Conservation (phyloP, 2,113 vertebrate genomes). For the Tylochromis polylepis region DNA sequence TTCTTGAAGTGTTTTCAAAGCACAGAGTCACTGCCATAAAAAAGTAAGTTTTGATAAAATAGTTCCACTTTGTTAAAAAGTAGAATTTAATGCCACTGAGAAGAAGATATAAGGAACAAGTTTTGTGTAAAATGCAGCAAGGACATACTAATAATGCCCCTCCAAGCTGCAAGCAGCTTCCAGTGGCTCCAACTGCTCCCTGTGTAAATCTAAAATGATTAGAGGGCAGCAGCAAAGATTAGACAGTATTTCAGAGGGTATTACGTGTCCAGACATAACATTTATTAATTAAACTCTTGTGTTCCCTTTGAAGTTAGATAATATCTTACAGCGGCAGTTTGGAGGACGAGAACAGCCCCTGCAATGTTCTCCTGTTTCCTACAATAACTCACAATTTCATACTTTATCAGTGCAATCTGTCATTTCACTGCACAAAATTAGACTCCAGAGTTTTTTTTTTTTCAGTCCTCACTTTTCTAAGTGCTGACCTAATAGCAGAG, state of each 20-base stretch:
- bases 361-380: conserved; percentile 52
- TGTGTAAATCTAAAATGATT: conserved; percentile 60
- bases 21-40: neutral
- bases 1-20: neutral
- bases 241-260: conserved; percentile 57
- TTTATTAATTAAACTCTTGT: conserved; percentile 57
- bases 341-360: conserved; percentile 42
- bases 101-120: neutral
- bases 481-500: neutral
- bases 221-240: conserved; percentile 48
- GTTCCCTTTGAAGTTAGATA: conserved; percentile 45
- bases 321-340: conserved; percentile 53
- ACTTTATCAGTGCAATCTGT: conserved; percentile 33
- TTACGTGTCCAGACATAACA: conserved; percentile 55
- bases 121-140: neutral
- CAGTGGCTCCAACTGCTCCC: conserved; percentile 21
- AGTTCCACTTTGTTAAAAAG: neutral
- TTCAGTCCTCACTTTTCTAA: neutral
- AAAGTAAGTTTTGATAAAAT: neutral
- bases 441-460: neutral
- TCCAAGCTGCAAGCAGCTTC: neutral
- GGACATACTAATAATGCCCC: neutral
- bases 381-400: conserved; percentile 28
- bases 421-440: conserved; percentile 21
- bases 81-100: neutral